Conservation (phyloP, 2,888 invertebrate genomes). For the Melipona bicolor region DNA sequence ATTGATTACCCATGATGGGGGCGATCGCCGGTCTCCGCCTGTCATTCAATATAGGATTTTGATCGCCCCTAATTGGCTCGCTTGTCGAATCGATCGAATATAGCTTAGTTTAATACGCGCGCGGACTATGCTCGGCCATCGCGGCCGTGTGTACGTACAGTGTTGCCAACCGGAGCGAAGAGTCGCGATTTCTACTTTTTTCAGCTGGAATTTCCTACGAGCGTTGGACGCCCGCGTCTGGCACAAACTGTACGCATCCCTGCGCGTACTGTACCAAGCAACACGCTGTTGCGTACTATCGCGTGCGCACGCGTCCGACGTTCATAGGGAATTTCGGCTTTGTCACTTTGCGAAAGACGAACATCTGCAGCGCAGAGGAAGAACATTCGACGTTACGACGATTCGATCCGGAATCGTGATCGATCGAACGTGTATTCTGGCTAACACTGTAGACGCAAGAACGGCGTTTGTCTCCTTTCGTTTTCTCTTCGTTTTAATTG, state of each 20-base stretch:
- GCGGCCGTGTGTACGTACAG: slow-evolving; percentile 38
- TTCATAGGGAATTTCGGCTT: too few relatives aligned
- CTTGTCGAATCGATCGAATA: slow-evolving; percentile 72
- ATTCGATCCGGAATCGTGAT: slow-evolving; percentile 2
- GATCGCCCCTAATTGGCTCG: slow-evolving; percentile 67
- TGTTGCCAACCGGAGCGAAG: slow-evolving; percentile 28
- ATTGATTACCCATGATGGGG: slow-evolving; percentile 31
- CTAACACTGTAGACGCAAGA: slow-evolving; percentile 47
- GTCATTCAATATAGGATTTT: slow-evolving; percentile 30
- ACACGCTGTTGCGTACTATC: too few relatives aligned
- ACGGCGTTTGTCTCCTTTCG: slow-evolving; percentile 18
- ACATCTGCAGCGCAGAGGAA: not conserved
- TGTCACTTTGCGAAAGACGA: not conserved
- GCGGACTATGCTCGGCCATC: slow-evolving; percentile 49
- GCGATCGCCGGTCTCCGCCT: slow-evolving; percentile 52
- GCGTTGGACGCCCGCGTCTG: too few relatives aligned
- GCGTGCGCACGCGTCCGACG: too few relatives aligned
- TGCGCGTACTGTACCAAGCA: too few relatives aligned
- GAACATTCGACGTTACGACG: not conserved
- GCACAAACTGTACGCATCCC: too few relatives aligned
- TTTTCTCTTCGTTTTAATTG: slow-evolving; percentile 24
- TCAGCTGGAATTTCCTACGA: not conserved
- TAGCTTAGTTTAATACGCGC: slow-evolving; percentile 40
- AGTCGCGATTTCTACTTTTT: too few relatives aligned
- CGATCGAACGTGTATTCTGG: not conserved